Evolutionary conservation across 2,888 invertebrate species (phyloP).

Genomic region (Pyrgus malvae): DNA sequence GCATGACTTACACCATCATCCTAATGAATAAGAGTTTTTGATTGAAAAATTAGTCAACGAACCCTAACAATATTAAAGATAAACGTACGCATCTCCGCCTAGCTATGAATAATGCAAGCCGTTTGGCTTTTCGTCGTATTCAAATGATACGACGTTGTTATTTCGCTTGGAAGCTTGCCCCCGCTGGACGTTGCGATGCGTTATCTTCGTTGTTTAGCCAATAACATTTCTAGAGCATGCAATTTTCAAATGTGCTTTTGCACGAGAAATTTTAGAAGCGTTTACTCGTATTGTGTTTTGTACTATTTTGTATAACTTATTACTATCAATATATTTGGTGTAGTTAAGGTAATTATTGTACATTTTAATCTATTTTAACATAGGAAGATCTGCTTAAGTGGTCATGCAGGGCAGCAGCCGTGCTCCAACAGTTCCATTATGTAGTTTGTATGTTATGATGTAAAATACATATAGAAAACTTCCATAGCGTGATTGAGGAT

Average conservation of each 20-base stretch:
- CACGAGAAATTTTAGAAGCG: conserved; percentile 8
- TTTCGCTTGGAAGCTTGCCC: conserved; percentile 66
- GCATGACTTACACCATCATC: too few species aligned
- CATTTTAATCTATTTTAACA: too few species aligned
- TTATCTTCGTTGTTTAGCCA: conserved; percentile 37
- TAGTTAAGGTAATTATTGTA: too few species aligned
- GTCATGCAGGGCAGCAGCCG: too few species aligned
- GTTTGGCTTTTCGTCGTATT: conserved; percentile 71
- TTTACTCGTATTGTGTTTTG: not conserved
- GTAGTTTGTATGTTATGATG: too few species aligned
- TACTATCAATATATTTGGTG: not conserved
- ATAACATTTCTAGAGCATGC: conserved; percentile 9
- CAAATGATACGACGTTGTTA: conserved; percentile 69
- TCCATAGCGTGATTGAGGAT: too few species aligned
- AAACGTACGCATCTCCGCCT: conserved; percentile 5
- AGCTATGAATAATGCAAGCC: conserved; percentile 63
- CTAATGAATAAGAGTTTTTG: not conserved
- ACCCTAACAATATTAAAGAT: conserved; percentile 9
- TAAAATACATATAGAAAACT: too few species aligned
- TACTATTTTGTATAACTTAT: not conserved
- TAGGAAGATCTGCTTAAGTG: too few species aligned
- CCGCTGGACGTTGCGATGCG: conserved; percentile 50
- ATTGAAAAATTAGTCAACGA: not conserved
- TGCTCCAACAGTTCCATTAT: too few species aligned
- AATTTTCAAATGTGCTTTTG: conserved; percentile 15